Evolutionary conservation across 2,888 invertebrate species (phyloP).

Genomic region (Hypsopygia costalis): DNA sequence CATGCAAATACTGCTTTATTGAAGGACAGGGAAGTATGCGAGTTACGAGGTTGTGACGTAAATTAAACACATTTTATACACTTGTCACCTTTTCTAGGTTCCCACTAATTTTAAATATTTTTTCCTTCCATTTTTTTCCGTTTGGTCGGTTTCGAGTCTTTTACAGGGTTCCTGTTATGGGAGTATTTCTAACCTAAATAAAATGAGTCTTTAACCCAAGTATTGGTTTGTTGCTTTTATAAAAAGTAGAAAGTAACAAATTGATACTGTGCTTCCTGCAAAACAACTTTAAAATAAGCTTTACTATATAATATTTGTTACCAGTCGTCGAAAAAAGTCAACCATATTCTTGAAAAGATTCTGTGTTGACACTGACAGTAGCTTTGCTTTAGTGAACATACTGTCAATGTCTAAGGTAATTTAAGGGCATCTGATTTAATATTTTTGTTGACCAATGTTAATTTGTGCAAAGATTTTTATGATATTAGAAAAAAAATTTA

Average conservation of each 20-base stretch:
- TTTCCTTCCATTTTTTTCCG: constrained; percentile 17
- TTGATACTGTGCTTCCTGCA: constrained; percentile 37
- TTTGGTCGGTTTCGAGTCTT: constrained; percentile 20
- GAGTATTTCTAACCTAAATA: constrained; percentile 8
- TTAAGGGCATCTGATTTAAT: no score
- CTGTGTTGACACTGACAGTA: no score
- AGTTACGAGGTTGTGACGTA: constrained; percentile 35
- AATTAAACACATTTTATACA: constrained; percentile 29
- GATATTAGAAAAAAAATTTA: no score
- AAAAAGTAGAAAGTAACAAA: constrained; percentile 19
- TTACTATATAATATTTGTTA: constrained; percentile 25
- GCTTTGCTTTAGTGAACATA: not conserved
- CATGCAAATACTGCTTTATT: constrained; percentile 63
- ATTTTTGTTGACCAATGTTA: no score
- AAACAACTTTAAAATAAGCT: constrained; percentile 34
- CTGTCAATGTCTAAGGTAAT: no score
- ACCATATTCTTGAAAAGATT: no score
- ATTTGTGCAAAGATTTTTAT: no score
- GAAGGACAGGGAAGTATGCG: constrained; percentile 72
- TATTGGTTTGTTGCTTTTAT: constrained; percentile 11
- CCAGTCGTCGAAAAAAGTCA: constrained; percentile 24
- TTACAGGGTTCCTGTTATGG: constrained; percentile 45
- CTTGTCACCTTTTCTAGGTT: constrained; percentile 38
- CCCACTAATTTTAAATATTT: constrained; percentile 18
- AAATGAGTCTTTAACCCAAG: not conserved